Evolutionary conservation across 2,888 invertebrate genomes (phyloP), one percentile per base, ranked within the genome.

Genomic region (Philaethria dido): DNA sequence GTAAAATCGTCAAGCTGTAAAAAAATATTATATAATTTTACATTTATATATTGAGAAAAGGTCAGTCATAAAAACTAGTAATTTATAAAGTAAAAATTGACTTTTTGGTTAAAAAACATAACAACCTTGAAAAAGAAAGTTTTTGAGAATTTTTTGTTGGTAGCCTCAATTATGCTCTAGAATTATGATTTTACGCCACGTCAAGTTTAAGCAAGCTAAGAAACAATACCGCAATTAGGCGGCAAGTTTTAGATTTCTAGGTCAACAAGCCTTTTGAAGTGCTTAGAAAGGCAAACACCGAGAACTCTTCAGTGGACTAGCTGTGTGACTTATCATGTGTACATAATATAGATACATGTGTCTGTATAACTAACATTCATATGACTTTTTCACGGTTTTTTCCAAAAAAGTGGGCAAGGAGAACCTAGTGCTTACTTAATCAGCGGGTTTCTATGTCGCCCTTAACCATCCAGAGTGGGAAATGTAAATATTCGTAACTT

Each of bases 171-270:
- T 52, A 50, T 6, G 33, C 13, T 33, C 25, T 25, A 20, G 54
- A 63, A 64, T 69, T 25, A 66, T 39, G 33, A 60, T 66, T 60
- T 52, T 55, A 47, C 62, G 45, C 45, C 18, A 48, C 36, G 20
- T 14, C 44, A 45, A 50, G 25, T 45, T 55, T 55, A 48, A 42
- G 36, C 47, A 66, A 60, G 61, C 57, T 57, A 29, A 64, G 67
- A 61, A 62, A 69, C 69, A 69, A 69, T 69, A 68, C 68, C 62
- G 57, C 68, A 69, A 69, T 68, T 69, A 69, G 62, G 45, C 64
- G 62, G 48, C 64, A 64, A 64, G 69, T 68, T 69, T 62, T 60
- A 64, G 64, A 50, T 62, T 67, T 68, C 44, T 62, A 67, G 69
- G 69, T 67, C 64, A 69, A 69, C 67, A 67, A 61, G 63, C 50